Evolutionary conservation across 2,888 invertebrate species (phyloP).

Genomic region (Andrena flavipes): DNA sequence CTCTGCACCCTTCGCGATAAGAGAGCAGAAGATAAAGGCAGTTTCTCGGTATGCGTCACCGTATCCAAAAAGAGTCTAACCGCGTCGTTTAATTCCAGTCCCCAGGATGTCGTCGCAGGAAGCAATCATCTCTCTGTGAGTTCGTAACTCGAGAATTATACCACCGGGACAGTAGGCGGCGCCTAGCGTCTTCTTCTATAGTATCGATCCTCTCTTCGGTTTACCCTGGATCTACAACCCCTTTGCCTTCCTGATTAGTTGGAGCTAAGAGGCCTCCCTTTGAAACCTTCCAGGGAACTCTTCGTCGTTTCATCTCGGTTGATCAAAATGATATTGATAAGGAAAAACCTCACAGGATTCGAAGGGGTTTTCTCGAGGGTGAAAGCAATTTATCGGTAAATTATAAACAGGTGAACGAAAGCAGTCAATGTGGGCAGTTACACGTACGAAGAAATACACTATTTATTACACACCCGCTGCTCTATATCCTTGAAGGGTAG

Average conservation of each 20-base stretch:
- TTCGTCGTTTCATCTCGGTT: neutral
- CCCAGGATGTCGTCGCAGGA: constrained; percentile 67
- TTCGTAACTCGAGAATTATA: constrained; percentile 80
- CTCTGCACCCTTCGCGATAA: neutral
- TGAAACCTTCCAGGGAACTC: neutral
- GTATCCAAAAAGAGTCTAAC: constrained; percentile 17
- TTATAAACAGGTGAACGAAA: neutral
- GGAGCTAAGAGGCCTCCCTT: neutral
- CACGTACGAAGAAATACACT: no score
- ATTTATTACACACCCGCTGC: no score
- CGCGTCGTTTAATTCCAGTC: constrained; percentile 25
- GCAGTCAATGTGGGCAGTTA: no score
- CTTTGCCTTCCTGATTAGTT: constrained; percentile 43
- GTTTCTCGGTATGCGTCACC: neutral
- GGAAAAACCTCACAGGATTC: no score
- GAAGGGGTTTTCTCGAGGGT: neutral
- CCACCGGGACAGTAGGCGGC: constrained; percentile 69
- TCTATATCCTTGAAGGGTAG: no score
- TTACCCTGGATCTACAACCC: constrained; percentile 37
- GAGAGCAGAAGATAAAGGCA: neutral
- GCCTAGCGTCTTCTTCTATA: constrained; percentile 68
- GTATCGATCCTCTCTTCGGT: constrained; percentile 48
- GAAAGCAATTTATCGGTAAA: neutral
- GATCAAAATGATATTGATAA: constrained; percentile 6
- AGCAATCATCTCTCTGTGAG: constrained; percentile 78